A percentile compares a stretch with the other conserved stretches of the same genome.
phyloP scores from a whole-genome alignment of 2,888 invertebrate genomes.

The Carterocephalus palaemon region DNA sequence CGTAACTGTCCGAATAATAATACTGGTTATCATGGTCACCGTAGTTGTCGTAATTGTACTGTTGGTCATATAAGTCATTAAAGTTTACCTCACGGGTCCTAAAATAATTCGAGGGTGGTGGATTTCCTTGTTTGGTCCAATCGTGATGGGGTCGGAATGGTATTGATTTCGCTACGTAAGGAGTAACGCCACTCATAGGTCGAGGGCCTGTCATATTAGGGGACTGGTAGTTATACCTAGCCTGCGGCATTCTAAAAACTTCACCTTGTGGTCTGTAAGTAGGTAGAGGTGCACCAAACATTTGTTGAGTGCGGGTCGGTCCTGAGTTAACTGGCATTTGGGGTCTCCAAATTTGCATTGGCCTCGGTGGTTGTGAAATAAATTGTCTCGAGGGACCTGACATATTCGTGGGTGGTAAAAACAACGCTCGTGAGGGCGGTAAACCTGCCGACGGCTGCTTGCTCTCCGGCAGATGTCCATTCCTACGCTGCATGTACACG shows the following conservation, averaged over 20 bases:
- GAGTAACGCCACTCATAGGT: slow-evolving; percentile 26
- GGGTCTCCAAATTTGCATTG: slow-evolving; percentile 20
- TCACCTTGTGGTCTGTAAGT: slow-evolving; percentile 25
- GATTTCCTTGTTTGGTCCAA: slow-evolving; percentile 28
- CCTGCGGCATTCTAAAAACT: slow-evolving; percentile 18
- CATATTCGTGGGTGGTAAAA: too few relatives aligned
- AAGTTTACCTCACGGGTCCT: slow-evolving; percentile 30
- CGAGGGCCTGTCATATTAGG: neutral
- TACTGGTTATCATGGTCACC: slow-evolving; percentile 17
- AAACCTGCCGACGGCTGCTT: too few relatives aligned
- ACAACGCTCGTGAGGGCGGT: too few relatives aligned
- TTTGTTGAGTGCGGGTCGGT: slow-evolving; percentile 29
- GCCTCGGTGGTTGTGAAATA: too few relatives aligned
- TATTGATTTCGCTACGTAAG: slow-evolving; percentile 22
- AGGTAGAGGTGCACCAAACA: slow-evolving; percentile 27
- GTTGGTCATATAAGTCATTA: slow-evolving; percentile 26
- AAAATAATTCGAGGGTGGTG: slow-evolving; percentile 31
- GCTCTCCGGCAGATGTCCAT: too few relatives aligned
- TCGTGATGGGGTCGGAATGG: slow-evolving; percentile 19
- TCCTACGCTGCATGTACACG: slow-evolving; percentile 3
- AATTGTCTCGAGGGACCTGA: too few relatives aligned
- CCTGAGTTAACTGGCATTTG: slow-evolving; percentile 10
- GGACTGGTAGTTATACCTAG: slow-evolving; percentile 1
- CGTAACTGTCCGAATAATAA: neutral
- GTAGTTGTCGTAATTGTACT: slow-evolving; percentile 22